phyloP scores from a whole-genome alignment of 2,888 invertebrate species.

The Aphodius granarius region DNA sequence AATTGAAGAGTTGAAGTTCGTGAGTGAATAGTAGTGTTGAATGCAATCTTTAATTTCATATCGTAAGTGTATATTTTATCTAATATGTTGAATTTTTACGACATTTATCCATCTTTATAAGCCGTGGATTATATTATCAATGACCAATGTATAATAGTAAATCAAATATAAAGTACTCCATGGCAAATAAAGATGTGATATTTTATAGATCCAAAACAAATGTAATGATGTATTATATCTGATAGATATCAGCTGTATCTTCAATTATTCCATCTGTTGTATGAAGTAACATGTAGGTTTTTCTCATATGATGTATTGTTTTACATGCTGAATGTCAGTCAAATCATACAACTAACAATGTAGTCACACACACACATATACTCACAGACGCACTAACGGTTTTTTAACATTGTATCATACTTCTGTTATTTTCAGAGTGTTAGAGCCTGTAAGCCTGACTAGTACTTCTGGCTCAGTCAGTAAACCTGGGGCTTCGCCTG shows the following conservation, averaged over 20 bases:
- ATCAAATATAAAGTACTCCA: neutral
- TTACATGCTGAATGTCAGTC: neutral
- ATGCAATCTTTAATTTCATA: neutral
- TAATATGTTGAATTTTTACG: neutral
- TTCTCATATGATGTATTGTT: neutral
- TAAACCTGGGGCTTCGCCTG: slow-evolving; percentile 56
- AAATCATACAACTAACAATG: neutral
- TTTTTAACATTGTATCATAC: slow-evolving; percentile 26
- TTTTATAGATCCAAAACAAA: neutral
- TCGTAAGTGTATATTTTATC: neutral
- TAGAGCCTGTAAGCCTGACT: slow-evolving; percentile 51
- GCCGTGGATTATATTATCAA: neutral
- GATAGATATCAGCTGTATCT: neutral
- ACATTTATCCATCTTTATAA: neutral
- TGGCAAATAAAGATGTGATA: neutral
- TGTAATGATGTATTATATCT: neutral
- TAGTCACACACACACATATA: neutral
- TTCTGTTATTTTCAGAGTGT: slow-evolving; percentile 63
- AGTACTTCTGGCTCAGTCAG: slow-evolving; percentile 46
- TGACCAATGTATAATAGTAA: neutral
- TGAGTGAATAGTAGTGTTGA: neutral
- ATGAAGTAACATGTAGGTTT: neutral
- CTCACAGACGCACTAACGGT: slow-evolving; percentile 20
- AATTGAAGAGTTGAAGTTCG: neutral
- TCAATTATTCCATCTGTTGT: neutral